These are phyloP conservation scores for Bufo gargarizans DNA, from an alignment of 2,113 vertebrate species.

Conservation along the genomic window DNA sequence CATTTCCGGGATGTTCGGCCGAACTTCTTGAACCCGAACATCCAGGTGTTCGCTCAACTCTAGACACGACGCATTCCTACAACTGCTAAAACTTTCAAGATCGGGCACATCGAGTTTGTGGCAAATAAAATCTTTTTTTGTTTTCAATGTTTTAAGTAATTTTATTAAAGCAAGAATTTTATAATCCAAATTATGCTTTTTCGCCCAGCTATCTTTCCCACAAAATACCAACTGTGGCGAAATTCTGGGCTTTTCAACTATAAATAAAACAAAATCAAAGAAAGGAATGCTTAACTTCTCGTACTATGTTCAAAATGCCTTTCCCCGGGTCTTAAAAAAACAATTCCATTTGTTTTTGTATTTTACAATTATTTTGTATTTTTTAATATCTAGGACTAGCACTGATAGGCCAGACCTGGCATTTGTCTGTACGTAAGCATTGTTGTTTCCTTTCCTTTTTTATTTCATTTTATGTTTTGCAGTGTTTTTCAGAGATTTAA, in stretches of 20 bases:
- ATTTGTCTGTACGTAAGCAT: constrained; percentile 84
- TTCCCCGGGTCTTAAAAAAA: constrained; percentile 82
- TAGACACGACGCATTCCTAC: too few relatives aligned
- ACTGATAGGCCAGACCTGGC: constrained; percentile 88
- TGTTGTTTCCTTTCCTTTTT: constrained; percentile 92
- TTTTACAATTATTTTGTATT: constrained; percentile 84
- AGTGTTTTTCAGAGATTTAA: constrained; percentile 98
- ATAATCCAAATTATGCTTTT: constrained; percentile 89
- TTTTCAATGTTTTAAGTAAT: constrained; percentile 80
- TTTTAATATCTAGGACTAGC: constrained; percentile 90
- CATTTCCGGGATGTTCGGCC: too few relatives aligned
- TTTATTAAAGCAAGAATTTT: constrained; percentile 99
- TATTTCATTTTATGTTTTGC: constrained; percentile 97
- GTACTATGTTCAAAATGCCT: constrained; percentile 84
- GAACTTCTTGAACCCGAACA: too few relatives aligned
- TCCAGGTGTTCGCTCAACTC: too few relatives aligned
- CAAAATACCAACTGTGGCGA: constrained; percentile 77
- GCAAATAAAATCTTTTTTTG: too few relatives aligned
- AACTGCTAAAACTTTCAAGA: too few relatives aligned
- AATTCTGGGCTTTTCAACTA: constrained; percentile 88
- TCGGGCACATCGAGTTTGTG: too few relatives aligned
- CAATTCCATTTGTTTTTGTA: constrained; percentile 89
- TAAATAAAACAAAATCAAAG: constrained; percentile 97
- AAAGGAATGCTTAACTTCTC: constrained; percentile 93
- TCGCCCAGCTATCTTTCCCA: constrained; percentile 82